phyloP scores from a whole-genome alignment of 2,888 invertebrate species.

The Lithophane leautieri region DNA sequence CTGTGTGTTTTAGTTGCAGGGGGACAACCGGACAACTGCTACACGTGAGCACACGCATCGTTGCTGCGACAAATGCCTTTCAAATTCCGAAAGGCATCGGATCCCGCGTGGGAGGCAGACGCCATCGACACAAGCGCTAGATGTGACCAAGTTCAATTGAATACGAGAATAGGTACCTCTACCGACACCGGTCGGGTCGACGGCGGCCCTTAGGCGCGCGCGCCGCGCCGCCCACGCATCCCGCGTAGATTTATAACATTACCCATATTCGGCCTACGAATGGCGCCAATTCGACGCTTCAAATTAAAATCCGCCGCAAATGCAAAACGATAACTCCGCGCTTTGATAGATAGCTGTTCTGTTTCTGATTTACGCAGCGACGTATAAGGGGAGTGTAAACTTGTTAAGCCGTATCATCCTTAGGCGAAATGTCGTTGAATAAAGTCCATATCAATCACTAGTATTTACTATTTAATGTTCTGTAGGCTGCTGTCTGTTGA shows the following conservation, averaged over 20 bases:
- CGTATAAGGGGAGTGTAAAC: slow-evolving; percentile 76
- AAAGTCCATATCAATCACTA: slow-evolving; percentile 66
- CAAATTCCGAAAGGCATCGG: slow-evolving; percentile 85
- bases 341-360: slow-evolving; percentile 84
- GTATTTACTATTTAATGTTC: slow-evolving; percentile 64
- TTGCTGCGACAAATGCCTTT: slow-evolving; percentile 87
- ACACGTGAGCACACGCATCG: slow-evolving; percentile 78
- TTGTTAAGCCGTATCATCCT: slow-evolving; percentile 70
- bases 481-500: slow-evolving; percentile 41
- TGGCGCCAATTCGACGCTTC: slow-evolving; percentile 89
- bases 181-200: slow-evolving; percentile 69
- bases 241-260: slow-evolving; percentile 88
- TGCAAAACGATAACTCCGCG: slow-evolving; percentile 84
- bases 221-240: slow-evolving; percentile 80
- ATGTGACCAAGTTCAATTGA: slow-evolving; percentile 84
- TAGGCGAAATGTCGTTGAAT: slow-evolving; percentile 64
- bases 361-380: slow-evolving; percentile 84
- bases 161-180: slow-evolving; percentile 76
- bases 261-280: slow-evolving; percentile 88
- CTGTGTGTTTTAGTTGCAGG: slow-evolving; percentile 77
- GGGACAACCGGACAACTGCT: slow-evolving; percentile 75
- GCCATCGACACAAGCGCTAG: slow-evolving; percentile 79
- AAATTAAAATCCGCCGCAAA: slow-evolving; percentile 86
- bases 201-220: slow-evolving; percentile 77
- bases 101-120: slow-evolving; percentile 83